Percentiles rank a stretch among this genome's conserved stretches.
Evolutionary conservation across 2,113 vertebrate species (phyloP).

Genomic region (Nanorana parkeri): DNA sequence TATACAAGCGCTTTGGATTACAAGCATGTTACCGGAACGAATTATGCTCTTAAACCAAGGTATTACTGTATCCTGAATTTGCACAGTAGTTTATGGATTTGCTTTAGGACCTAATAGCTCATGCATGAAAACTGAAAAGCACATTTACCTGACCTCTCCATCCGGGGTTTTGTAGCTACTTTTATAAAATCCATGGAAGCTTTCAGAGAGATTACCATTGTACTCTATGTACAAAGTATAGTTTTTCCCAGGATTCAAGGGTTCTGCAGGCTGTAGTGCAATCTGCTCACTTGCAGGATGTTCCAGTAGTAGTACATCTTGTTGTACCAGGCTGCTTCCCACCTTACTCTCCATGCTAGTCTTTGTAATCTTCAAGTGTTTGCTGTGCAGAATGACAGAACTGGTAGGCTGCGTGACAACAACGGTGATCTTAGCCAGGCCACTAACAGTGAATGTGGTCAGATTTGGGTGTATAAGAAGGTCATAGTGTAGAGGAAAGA

Average conservation of each 20-base stretch:
- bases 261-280: conserved; percentile 71
- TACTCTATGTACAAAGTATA: conserved; percentile 80
- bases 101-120: neutral
- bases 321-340: neutral
- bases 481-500: conserved; percentile 79
- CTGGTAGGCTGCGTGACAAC: conserved; percentile 70
- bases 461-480: conserved; percentile 87
- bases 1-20: too few relatives aligned
- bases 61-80: too few relatives aligned
- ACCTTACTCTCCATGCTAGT: conserved; percentile 66
- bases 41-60: too few relatives aligned
- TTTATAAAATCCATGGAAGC: conserved; percentile 88
- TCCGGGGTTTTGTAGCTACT: conserved; percentile 82
- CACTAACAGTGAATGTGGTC: conserved; percentile 78
- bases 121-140: neutral
- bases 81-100: too few relatives aligned
- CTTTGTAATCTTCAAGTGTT: conserved; percentile 71
- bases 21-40: too few relatives aligned
- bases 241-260: conserved; percentile 68
- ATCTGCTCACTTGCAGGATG: conserved; percentile 77
- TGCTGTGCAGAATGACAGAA: conserved; percentile 83
- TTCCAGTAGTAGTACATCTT: conserved; percentile 72
- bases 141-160: conserved; percentile 80
- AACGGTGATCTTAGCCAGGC: conserved; percentile 74
- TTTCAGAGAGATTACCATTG: conserved; percentile 79